phyloP scores from a whole-genome alignment of 2,113 vertebrate genomes.

The Rana temporaria region DNA sequence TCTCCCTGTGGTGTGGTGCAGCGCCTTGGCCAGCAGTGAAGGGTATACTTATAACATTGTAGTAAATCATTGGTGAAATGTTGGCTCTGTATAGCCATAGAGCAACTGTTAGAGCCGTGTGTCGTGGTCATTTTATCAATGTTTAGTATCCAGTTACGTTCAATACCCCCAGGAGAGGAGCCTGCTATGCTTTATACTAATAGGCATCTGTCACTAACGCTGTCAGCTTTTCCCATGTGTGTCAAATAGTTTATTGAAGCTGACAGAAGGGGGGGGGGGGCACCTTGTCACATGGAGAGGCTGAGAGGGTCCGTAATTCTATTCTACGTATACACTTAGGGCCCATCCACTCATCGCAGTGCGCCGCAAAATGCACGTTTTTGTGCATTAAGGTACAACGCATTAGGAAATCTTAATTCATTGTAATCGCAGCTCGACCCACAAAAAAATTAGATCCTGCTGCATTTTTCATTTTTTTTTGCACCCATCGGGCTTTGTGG shows the following conservation, averaged over 20 bases:
- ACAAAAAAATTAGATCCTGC: no score
- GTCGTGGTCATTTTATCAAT: conserved; percentile 58
- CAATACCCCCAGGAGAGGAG: conserved; percentile 59
- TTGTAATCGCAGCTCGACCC: no score
- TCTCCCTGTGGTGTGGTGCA: no score
- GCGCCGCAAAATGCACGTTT: not conserved
- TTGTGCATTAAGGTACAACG: not conserved
- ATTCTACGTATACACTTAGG: not conserved
- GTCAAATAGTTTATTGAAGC: conserved; percentile 53
- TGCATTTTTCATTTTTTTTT: no score
- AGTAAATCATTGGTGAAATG: conserved; percentile 54
- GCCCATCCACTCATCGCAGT: no score
- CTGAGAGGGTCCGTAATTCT: not conserved
- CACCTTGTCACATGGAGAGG: not conserved
- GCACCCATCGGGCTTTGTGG: no score
- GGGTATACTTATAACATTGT: conserved; percentile 37
- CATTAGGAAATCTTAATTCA: no score
- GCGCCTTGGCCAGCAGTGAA: conserved; percentile 24
- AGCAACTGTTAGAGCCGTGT: conserved; percentile 58
- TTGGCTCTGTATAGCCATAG: conserved; percentile 54
- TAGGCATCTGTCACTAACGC: conserved; percentile 66
- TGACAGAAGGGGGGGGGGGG: conserved; percentile 21
- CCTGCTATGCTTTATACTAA: conserved; percentile 61
- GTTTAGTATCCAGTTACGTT: conserved; percentile 65
- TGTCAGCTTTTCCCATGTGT: conserved; percentile 66